Base-by-base conservation (phyloP, 2,797 vertebrate genomes). In the Balearica regulorum region DNA sequence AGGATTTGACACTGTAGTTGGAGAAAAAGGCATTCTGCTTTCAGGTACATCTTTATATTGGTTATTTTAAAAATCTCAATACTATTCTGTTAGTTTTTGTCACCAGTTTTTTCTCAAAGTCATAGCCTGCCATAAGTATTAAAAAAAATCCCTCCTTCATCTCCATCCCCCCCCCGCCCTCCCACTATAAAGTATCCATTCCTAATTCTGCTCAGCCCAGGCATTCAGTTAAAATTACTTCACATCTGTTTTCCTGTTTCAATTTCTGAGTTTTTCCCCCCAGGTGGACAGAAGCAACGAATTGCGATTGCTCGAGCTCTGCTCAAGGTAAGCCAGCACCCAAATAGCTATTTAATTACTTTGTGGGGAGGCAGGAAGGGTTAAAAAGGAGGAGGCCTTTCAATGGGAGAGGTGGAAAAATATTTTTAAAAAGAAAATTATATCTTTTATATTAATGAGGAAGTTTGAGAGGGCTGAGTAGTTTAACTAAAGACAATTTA, bases 281-380 rank as follows among this genome's bases (percentile, higher is more conserved):
- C 48, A 99, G 99, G 99, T 97, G 99, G 99, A 90, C 99, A 99
- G 97, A 99, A 99, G 92, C 99, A 99, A 97, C 98, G 99, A 94
- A 99, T 99, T 81, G 99, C 99, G 1, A 99, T 99, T 68, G 99
- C 99, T 92, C 98, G 99, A 95, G 99, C 99, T 85, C 95, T 99
- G 91, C 98, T 99, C 5, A 99, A 99, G 98, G 99, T 99, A 98
- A 97, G 94, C 6, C 49, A 77, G 21, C 53, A 82, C 33, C 35
- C 37, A 54, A 24, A 29, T 4, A 62, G 24, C 22, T 79, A 16
- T 62, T 61, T 37, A 48, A 41, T 16, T 57, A 4, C 19, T 41
- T 77, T 77, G 14, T 49, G 44, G 28, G 39, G 61, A 77, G 25
- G 37, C 20, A 25, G 66, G 44, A 80, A 37, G 25, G 3, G 33